Percentiles rank a stretch among this genome's conserved stretches.
These are phyloP conservation scores for Morone chrysops DNA, from an alignment of 2,113 vertebrate genomes.

Conservation along the genomic window DNA sequence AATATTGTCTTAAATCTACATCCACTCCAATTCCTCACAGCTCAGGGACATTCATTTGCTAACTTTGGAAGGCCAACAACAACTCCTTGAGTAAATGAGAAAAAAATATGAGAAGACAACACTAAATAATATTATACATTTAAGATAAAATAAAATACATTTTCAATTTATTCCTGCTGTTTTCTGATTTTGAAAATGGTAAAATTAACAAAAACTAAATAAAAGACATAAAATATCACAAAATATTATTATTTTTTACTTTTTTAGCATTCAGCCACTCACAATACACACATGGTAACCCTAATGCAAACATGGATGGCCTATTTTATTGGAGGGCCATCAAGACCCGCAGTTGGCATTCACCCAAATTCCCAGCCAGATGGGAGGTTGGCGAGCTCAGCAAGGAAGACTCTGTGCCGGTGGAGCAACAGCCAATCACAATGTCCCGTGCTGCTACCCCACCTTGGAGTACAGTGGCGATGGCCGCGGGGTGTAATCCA, in stretches of 20 bases:
- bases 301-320: slow-evolving; percentile 55
- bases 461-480: slow-evolving; percentile 70
- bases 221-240: not conserved
- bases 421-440: slow-evolving; percentile 72
- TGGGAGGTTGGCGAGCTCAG: slow-evolving; percentile 75
- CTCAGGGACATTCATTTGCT: not conserved
- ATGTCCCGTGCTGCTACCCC: slow-evolving; percentile 55
- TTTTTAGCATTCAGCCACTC: slow-evolving; percentile 12
- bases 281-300: slow-evolving; percentile 22
- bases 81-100: not conserved
- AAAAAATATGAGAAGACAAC: accelerated
- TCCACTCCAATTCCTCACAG: not conserved
- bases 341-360: slow-evolving; percentile 60
- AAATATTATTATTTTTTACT: not conserved
- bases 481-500: slow-evolving; percentile 80
- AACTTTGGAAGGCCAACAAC: not conserved
- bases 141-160: not conserved
- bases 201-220: not conserved
- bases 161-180: not conserved
- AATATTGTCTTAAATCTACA: not conserved
- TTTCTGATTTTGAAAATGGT: slow-evolving; percentile 10
- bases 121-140: not conserved
- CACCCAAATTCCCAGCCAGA: slow-evolving; percentile 70
- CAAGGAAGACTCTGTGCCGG: slow-evolving; percentile 60
- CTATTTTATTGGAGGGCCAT: slow-evolving; percentile 64